phyloP scores from a whole-genome alignment of 2,797 vertebrate species.

The Phalloptychus januarius region DNA sequence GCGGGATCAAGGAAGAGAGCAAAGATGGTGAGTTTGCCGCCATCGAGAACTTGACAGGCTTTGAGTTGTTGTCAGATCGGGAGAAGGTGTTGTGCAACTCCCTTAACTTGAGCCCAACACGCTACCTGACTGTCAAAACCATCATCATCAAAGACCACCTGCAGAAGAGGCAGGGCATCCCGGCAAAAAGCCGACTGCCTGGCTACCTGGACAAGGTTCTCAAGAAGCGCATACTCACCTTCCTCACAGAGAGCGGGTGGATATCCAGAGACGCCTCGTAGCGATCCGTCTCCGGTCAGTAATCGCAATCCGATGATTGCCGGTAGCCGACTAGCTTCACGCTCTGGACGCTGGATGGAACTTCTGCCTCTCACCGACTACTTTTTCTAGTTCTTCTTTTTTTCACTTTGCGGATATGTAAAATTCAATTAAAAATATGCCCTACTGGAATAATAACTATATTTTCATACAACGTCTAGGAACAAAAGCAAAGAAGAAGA shows the following conservation, averaged over 20 bases:
- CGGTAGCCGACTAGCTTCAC: neutral
- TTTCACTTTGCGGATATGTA: conserved; percentile 67
- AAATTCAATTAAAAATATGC: conserved; percentile 28
- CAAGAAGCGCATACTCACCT: conserved; percentile 95
- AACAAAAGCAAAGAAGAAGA: conserved; percentile 13
- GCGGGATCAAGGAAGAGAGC: conserved; percentile 86
- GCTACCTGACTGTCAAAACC: conserved; percentile 96
- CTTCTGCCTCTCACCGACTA: conserved; percentile 43
- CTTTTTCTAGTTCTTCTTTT: conserved; percentile 24
- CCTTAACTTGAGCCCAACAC: conserved; percentile 90
- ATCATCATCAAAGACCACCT: conserved; percentile 98
- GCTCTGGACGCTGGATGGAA: conserved; percentile 24
- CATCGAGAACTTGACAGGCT: conserved; percentile 93
- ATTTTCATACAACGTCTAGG: conserved; percentile 61
- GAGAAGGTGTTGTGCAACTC: conserved; percentile 96
- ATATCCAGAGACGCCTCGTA: conserved; percentile 93
- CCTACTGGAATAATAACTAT: conserved; percentile 34
- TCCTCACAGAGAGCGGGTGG: conserved; percentile 99
- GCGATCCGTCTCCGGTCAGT: conserved; percentile 27
- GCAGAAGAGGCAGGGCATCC: conserved; percentile 95
- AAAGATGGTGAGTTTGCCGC: conserved; percentile 92
- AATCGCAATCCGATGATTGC: neutral
- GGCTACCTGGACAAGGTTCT: conserved; percentile 96
- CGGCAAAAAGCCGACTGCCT: conserved; percentile 95
- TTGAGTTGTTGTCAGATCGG: conserved; percentile 93